Conservation (phyloP, 2,888 invertebrate species). For the Tetheella fluctuosa region DNA sequence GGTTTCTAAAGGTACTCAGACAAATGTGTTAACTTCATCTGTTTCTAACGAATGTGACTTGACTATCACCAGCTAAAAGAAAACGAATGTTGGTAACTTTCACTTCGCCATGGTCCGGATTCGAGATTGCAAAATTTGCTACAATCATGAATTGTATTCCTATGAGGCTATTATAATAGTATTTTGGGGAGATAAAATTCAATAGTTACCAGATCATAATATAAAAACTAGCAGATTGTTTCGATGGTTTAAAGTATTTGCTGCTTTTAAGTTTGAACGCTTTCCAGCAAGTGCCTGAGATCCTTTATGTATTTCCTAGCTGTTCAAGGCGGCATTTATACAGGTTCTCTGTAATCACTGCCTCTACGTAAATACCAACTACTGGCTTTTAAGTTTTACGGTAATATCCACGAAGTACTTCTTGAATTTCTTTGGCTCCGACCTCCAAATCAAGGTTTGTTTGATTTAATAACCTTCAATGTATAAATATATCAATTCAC, state of each 20-base stretch:
- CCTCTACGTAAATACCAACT: conserved; percentile 52
- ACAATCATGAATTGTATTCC: conserved; percentile 31
- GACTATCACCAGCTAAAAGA: conserved; percentile 48
- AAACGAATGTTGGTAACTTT: conserved; percentile 71
- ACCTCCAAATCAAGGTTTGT: conserved; percentile 15
- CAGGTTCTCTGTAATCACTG: conserved; percentile 49
- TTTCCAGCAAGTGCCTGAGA: conserved; percentile 9
- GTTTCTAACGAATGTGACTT: conserved; percentile 8
- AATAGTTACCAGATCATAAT: neutral
- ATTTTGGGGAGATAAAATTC: conserved; percentile 27
- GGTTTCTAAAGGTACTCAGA: conserved; percentile 8
- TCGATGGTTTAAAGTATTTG: neutral
- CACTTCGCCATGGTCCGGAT: conserved; percentile 62
- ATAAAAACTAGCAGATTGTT: neutral
- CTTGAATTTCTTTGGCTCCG: conserved; percentile 19
- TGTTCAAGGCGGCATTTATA: conserved; percentile 32
- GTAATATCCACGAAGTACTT: conserved; percentile 21
- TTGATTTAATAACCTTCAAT: neutral
- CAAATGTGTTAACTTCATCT: conserved; percentile 10
- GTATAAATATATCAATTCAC: neutral
- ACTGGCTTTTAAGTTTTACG: conserved; percentile 47
- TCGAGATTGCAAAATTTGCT: conserved; percentile 64
- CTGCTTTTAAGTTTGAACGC: neutral
- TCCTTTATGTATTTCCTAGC: conserved; percentile 20
- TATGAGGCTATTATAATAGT: conserved; percentile 21